Base-by-base conservation (phyloP, 2,113 vertebrate species). In the Gasterosteus nipponicus region DNA sequence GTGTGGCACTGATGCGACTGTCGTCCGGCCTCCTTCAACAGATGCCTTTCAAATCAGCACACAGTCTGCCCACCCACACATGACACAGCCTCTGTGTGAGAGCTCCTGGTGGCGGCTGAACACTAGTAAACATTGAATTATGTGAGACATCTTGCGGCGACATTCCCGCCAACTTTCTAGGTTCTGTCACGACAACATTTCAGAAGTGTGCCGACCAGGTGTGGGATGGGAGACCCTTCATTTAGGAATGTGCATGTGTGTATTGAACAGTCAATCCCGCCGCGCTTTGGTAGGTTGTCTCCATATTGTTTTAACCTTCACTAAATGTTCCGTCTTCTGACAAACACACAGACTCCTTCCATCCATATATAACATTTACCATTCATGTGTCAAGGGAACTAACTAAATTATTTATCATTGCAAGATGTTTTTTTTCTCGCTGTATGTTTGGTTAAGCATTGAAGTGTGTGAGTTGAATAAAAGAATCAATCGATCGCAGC, bases 231-330 rank as follows among this genome's bases (percentile, higher is more conserved):
- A 71, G 38, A 65, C 59, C 31, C n/a, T 66, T 74, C 58, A 70
- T 77, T 69, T 42, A 54, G 33, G 46, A 18, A 35, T 58, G 56
- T 60, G 60, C 54, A 44, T 56, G 47, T 73, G 22, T 29, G 46
- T 72, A 38, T 86, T 86, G 64, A 86, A 92, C 33, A 84, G 86
- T 89, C 78, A 81, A 71, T 35, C 82, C 71, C 64, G 4, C 76
- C 79, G 82, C 69, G 59, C 78, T 75, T 78, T 75, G 62, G 78
- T 75, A 69, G 69, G 63, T 77, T 87, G 82, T 80, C 87, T 92
- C 86, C 86, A 82, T 93, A 90, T 92, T 94, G 93, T 94, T 94
- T 94, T 93, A 93, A 93, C 89, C 86, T 79, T 89, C 77, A 87
- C 85, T 93, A 82, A 75, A 82, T 78, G 82, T 75, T 89, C 67